Evolutionary conservation across 92 coral and sea anemone genomes (phyloP).

Genomic region (Montipora capitata): DNA sequence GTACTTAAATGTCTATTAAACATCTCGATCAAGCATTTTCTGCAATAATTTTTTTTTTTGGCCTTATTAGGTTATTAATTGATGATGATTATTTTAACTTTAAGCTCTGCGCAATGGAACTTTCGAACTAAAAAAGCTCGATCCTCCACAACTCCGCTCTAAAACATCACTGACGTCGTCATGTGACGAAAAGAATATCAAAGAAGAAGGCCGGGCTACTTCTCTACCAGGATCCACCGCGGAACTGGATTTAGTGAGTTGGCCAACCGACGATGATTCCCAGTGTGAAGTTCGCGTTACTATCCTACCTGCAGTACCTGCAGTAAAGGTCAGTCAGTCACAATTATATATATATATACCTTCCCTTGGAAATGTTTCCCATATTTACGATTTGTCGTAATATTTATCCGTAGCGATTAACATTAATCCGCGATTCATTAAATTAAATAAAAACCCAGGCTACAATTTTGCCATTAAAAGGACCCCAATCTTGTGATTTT

Average conservation of each 20-base stretch:
- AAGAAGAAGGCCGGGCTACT: slow-evolving; percentile 37
- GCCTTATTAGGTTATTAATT: not conserved
- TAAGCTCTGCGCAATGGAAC: slow-evolving; percentile 35
- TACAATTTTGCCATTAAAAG: no score
- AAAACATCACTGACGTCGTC: slow-evolving; percentile 7
- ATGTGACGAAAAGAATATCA: not conserved
- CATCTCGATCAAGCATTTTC: not conserved
- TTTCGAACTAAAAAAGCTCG: slow-evolving; percentile 14
- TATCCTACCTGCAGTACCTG: slow-evolving; percentile 15
- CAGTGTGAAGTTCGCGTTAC: slow-evolving; percentile 37
- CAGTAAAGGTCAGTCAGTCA: slow-evolving; percentile 17
- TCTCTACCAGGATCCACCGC: slow-evolving; percentile 53
- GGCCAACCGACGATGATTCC: slow-evolving; percentile 32
- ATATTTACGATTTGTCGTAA: no score
- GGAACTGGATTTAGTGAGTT: slow-evolving; percentile 5
- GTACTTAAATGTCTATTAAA: no score
- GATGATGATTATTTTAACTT: not conserved
- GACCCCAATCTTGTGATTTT: no score
- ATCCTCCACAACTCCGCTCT: not conserved
- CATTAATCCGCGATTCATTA: no score
- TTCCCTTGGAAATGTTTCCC: no score
- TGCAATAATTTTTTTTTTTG: no score
- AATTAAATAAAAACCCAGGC: no score
- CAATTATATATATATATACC: no score
- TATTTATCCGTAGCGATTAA: no score